These are phyloP conservation scores for Heliconius hermathena DNA, from an alignment of 1,140 invertebrate genomes.

Conservation along the genomic window DNA sequence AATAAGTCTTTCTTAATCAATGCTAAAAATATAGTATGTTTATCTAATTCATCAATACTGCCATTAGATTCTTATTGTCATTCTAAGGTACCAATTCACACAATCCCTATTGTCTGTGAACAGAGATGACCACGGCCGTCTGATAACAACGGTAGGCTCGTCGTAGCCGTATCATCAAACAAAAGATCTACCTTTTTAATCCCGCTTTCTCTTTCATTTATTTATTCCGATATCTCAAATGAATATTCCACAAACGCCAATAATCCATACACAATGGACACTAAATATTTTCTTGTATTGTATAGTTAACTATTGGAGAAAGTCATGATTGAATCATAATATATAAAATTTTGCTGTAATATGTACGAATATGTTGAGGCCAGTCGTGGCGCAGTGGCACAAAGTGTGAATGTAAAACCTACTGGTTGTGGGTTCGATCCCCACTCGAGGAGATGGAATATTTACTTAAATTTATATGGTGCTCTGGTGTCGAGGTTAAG, in stretches of 20 bases:
- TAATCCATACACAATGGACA: conserved; percentile 31
- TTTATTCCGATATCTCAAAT: conserved; percentile 32
- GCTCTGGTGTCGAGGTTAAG: too few relatives aligned
- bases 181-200: conserved; percentile 56
- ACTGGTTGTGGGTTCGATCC: too few relatives aligned
- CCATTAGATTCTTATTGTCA: conserved; percentile 36
- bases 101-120: conserved; percentile 58
- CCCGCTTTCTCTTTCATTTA: conserved; percentile 61
- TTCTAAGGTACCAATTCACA: conserved; percentile 46
- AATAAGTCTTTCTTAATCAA: conserved; percentile 10
- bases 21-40: conserved; percentile 13
- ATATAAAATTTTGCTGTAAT: neutral
- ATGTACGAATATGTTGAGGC: neutral
- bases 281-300: conserved; percentile 16
- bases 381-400: too few relatives aligned
- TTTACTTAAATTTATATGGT: too few relatives aligned
- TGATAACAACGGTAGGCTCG: conserved; percentile 48
- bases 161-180: conserved; percentile 51
- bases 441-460: too few relatives aligned
- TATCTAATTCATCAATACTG: conserved; percentile 23
- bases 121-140: conserved; percentile 51
- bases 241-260: conserved; percentile 22
- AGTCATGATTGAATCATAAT: neutral
- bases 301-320: neutral
- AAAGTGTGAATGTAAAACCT: too few relatives aligned